Evolutionary conservation across 1,140 invertebrate genomes (phyloP), one percentile per base, ranked within the genome.

Genomic region (Colletes latitarsis): DNA sequence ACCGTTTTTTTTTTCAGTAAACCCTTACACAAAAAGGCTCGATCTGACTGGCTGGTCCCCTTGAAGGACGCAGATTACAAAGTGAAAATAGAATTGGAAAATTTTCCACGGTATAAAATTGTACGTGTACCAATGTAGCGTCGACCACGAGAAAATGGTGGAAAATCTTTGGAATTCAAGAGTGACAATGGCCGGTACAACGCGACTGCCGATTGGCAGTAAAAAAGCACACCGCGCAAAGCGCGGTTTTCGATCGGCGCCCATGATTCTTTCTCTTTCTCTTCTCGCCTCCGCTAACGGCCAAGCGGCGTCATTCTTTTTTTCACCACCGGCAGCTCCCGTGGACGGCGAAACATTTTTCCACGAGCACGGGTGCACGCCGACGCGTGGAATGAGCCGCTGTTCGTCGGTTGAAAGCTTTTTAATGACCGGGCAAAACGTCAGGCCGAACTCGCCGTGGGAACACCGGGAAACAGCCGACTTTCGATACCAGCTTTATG

Each of bases 341-440:
- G 87, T 67, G 88, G 82, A 82, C 76, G 79, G 76, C 82, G 88
- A 91, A 91, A 88, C 86, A 90, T 89, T 91, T 91, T 90, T 89
- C 87, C 88, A 86, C 85, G 81, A 74, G 85, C 82, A 75, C 77
- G 83, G 76, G 64, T 74, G 78, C 77, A 84, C 73, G 73, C 77
- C 87, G 89, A 89, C 88, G 78, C 85, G 87, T 86, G 88, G 85
- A 89, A 88, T 82, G 83, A 88, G 85, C 74, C 82, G 82, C 74
- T 75, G 72, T 88, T 82, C 82, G 73, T 55, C 67, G 84, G 72
- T 88, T 87, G 89, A 91, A 91, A 91, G 89, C 85, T 90, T 90
- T 91, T 90, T 91, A 91, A 89, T 85, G 86, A 87, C 83, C 72
- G 84, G 30, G 68, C 82, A 89, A 89, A 91, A 88, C 75, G 84